These are phyloP conservation scores for Heliconius congener DNA, from an alignment of 1,140 invertebrate species.

Conservation along the genomic window DNA sequence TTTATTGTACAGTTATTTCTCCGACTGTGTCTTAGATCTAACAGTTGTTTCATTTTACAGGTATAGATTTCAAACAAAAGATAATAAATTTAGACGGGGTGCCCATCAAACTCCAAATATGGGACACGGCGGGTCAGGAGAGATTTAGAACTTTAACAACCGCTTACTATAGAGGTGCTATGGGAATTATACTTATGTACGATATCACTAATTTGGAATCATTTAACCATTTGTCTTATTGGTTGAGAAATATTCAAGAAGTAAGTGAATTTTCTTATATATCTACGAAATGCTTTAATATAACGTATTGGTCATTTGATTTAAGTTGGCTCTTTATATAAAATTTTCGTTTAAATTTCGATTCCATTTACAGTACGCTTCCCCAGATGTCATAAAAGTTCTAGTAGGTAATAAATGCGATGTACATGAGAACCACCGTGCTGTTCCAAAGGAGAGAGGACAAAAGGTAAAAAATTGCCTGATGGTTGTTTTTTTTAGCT, in stretches of 20 bases:
- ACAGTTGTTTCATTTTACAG: conserved; percentile 74
- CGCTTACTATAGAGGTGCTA: conserved; percentile 92
- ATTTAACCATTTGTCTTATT: conserved; percentile 93
- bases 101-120: conserved; percentile 93
- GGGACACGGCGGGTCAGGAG: conserved; percentile 90
- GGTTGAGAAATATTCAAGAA: conserved; percentile 93
- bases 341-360: no score
- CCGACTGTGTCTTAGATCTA: background rate
- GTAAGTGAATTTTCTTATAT: conserved; percentile 67
- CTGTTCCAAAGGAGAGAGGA: conserved; percentile 89
- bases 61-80: conserved; percentile 96
- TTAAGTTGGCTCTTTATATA: background rate
- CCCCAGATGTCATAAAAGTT: conserved; percentile 92
- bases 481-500: no score
- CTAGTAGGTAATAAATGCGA: conserved; percentile 93
- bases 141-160: conserved; percentile 91
- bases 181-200: conserved; percentile 94
- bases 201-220: conserved; percentile 93
- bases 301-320: background rate
- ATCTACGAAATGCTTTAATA: no score
- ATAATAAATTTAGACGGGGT: conserved; percentile 92
- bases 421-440: conserved; percentile 85
- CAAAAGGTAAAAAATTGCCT: conserved; percentile 83
- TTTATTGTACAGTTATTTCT: conserved; percentile 1
- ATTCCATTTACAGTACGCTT: conserved; percentile 86